These are phyloP conservation scores for Oxyruncus cristatus DNA, from an alignment of 2,113 vertebrate species.

Conservation along the genomic window DNA sequence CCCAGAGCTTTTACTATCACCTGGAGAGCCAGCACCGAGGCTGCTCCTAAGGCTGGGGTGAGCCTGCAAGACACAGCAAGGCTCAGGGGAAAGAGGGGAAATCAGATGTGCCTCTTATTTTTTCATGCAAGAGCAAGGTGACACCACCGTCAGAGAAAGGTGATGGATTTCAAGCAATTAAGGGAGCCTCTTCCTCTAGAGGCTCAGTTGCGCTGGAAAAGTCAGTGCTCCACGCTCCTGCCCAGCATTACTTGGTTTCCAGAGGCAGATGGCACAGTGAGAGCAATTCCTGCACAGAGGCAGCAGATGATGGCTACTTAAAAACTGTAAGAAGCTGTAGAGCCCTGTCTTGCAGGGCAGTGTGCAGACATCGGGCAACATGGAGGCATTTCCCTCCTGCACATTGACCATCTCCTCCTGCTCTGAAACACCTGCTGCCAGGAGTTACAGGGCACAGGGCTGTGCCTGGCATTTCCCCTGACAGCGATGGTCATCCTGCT, in stretches of 20 bases:
- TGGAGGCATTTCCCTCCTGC: not conserved
- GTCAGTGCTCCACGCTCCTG: not conserved
- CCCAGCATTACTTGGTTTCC: not conserved
- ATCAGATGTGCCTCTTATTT: not conserved
- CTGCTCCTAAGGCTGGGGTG: not conserved
- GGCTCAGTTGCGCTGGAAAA: not conserved
- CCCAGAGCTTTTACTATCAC: fast-evolving
- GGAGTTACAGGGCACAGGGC: not conserved
- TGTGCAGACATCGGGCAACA: too few relatives aligned
- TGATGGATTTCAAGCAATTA: conserved; percentile 29
- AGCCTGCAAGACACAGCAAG: not conserved
- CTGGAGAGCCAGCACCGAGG: not conserved
- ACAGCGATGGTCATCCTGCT: not conserved
- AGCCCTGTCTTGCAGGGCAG: not conserved
- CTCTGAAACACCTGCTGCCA: fast-evolving
- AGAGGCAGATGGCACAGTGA: not conserved
- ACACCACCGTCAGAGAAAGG: not conserved
- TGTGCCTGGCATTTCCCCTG: not conserved
- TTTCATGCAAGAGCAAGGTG: not conserved
- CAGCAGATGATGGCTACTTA: not conserved
- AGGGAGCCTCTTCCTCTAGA: not conserved
- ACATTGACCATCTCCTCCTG: not conserved
- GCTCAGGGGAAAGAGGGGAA: not conserved
- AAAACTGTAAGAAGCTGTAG: not conserved
- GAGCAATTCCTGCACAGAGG: not conserved